Conservation (phyloP, 1,140 invertebrate genomes). For the Camponotus vicinus region DNA sequence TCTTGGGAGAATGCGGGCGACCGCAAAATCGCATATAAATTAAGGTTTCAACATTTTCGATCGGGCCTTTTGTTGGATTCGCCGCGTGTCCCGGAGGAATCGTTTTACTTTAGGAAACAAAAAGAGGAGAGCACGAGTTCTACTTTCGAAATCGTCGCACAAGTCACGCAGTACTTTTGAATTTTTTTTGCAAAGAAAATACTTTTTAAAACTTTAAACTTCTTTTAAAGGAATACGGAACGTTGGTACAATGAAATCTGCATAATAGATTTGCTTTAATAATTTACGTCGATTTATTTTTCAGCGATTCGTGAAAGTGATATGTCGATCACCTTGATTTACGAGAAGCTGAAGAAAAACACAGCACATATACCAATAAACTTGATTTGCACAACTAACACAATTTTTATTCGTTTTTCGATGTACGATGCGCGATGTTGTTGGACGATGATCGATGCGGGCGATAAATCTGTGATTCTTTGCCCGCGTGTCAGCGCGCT, state of each 20-base stretch:
- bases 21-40: constrained; percentile 77
- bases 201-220: neutral
- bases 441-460: constrained; percentile 46
- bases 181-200: neutral
- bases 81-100: constrained; percentile 41
- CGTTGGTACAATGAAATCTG: neutral
- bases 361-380: neutral
- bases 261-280: neutral
- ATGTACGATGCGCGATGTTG: constrained; percentile 16
- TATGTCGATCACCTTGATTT: neutral
- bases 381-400: constrained; percentile 40
- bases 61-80: constrained; percentile 74
- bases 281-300: neutral
- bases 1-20: constrained; percentile 71
- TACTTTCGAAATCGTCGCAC: constrained; percentile 36
- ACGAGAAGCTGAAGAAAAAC: constrained; percentile 17
- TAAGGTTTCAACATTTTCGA: constrained; percentile 75
- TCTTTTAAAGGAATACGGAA: neutral
- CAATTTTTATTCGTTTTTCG: constrained; percentile 37
- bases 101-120: constrained; percentile 28
- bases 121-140: constrained; percentile 36
- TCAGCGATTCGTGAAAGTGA: neutral
- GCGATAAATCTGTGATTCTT: constrained; percentile 45
- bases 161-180: neutral
- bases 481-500: constrained; percentile 6